These are phyloP conservation scores for Caerostris extrusa DNA, from an alignment of 1,140 invertebrate genomes.

Conservation along the genomic window DNA sequence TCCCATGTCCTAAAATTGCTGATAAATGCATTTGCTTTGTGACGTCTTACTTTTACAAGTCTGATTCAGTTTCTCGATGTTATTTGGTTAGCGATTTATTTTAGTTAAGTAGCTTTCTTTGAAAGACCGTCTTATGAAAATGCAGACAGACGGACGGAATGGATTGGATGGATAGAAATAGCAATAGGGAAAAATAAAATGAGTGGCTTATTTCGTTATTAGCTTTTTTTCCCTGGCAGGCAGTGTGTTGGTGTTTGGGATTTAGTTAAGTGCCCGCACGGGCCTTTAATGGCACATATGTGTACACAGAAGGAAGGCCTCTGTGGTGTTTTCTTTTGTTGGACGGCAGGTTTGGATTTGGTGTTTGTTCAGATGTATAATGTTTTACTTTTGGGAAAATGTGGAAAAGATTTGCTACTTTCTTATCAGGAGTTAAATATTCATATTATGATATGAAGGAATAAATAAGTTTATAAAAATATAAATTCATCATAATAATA, in stretches of 20 bases:
- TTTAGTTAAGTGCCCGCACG: neutral
- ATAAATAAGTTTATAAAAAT: no score
- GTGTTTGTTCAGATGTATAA: no score
- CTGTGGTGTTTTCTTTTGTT: neutral
- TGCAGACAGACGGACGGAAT: neutral
- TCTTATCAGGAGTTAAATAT: no score
- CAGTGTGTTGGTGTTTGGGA: slow-evolving; percentile 41
- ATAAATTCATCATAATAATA: no score
- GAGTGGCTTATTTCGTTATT: no score
- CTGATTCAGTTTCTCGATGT: neutral
- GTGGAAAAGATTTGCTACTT: no score
- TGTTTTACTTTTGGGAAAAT: no score
- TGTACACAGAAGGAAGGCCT: neutral
- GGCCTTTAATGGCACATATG: slow-evolving; percentile 30
- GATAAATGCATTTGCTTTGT: slow-evolving; percentile 54
- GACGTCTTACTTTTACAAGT: neutral
- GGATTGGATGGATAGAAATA: neutral
- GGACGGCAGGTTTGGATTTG: no score
- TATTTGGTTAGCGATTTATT: slow-evolving; percentile 52
- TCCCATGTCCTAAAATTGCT: slow-evolving; percentile 7
- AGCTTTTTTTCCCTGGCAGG: neutral
- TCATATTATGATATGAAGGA: no score
- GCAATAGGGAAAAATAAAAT: neutral
- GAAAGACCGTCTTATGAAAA: neutral
- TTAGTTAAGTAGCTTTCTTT: neutral